Evolutionary conservation across 2,113 vertebrate species (phyloP).

Genomic region (Chrysemys picta): DNA sequence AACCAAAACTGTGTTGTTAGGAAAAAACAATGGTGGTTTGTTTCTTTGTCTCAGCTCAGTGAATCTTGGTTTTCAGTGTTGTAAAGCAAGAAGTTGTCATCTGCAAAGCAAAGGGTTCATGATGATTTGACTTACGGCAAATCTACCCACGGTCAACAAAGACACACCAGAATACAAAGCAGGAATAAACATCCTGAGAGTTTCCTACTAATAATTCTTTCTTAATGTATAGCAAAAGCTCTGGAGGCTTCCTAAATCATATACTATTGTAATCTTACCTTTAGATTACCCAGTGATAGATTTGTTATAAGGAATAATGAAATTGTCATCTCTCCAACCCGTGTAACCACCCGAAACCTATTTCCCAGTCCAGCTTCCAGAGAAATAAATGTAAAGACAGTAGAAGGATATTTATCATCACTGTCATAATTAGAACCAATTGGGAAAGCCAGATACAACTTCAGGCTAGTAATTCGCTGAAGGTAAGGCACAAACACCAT

Average conservation of each 20-base stretch:
- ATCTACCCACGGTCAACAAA: neutral
- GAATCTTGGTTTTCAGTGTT: neutral
- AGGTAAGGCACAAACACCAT: slow-evolving; percentile 21
- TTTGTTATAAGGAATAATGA: slow-evolving; percentile 61
- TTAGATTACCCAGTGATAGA: slow-evolving; percentile 38
- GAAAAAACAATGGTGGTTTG: neutral
- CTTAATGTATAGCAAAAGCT: slow-evolving; percentile 6
- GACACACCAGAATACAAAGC: neutral
- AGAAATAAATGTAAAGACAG: slow-evolving; percentile 46
- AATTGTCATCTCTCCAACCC: slow-evolving; percentile 36
- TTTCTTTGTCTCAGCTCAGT: neutral
- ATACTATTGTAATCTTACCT: slow-evolving; percentile 42
- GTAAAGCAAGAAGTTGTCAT: slow-evolving; percentile 38
- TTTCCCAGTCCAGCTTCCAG: slow-evolving; percentile 46
- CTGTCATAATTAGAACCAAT: slow-evolving; percentile 63
- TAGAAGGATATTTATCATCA: slow-evolving; percentile 60
- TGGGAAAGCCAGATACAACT: slow-evolving; percentile 47
- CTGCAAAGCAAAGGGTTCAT: slow-evolving; percentile 22
- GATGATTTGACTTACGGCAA: slow-evolving; percentile 32
- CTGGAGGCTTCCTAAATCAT: slow-evolving; percentile 20
- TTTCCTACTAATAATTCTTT: slow-evolving; percentile 26
- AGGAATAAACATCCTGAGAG: slow-evolving; percentile 19
- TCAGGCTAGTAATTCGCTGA: too few species aligned
- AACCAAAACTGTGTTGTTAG: neutral
- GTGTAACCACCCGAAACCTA: slow-evolving; percentile 37